Conservation (phyloP, 2,888 invertebrate species). For the Exocentrus adspersus region DNA sequence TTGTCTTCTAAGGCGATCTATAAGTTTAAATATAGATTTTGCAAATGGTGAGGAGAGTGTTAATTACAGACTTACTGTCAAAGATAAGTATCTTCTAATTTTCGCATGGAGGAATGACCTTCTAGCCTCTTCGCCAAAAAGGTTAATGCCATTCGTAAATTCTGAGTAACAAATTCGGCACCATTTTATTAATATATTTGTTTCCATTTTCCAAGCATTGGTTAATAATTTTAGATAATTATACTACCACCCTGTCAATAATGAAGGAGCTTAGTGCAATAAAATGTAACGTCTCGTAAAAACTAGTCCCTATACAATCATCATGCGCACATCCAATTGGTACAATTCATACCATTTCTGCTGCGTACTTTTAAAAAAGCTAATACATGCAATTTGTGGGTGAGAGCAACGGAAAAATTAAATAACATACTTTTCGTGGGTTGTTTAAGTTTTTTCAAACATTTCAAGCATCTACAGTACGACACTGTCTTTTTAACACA, state of each 20-base stretch:
- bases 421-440: slow-evolving; percentile 32
- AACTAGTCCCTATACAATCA: slow-evolving; percentile 27
- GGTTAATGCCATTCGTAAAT: slow-evolving; percentile 70
- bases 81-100: slow-evolving; percentile 74
- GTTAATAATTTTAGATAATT: slow-evolving; percentile 32
- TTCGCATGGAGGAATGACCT: slow-evolving; percentile 73
- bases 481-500: slow-evolving; percentile 1
- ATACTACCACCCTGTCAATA: slow-evolving; percentile 25
- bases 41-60: background rate
- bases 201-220: slow-evolving; percentile 57
- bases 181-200: slow-evolving; percentile 53
- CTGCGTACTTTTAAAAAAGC: slow-evolving; percentile 59
- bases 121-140: slow-evolving; percentile 74
- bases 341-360: slow-evolving; percentile 59
- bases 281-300: slow-evolving; percentile 27
- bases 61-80: slow-evolving; percentile 66
- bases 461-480: background rate
- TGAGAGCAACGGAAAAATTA: slow-evolving; percentile 30
- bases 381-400: slow-evolving; percentile 51
- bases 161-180: slow-evolving; percentile 75
- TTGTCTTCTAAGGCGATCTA: slow-evolving; percentile 75
- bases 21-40: slow-evolving; percentile 41
- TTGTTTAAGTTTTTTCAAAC: background rate
- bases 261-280: slow-evolving; percentile 25
- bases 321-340: slow-evolving; percentile 47